These are phyloP conservation scores for Grapholita molesta DNA, from an alignment of 1,140 invertebrate species.

Conservation along the genomic window DNA sequence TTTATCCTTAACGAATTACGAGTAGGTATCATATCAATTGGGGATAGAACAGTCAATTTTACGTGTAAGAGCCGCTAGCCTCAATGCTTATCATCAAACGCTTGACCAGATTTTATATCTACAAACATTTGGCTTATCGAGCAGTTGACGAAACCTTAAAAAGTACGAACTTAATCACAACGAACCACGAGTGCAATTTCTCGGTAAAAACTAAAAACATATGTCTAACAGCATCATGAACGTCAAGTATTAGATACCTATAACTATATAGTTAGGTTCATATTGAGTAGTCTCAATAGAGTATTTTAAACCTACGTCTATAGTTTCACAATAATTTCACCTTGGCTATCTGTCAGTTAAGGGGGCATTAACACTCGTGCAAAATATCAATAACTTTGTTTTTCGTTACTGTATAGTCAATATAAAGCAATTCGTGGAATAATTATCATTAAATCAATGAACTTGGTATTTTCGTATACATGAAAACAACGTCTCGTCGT, in stretches of 20 bases:
- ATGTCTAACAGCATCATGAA: background rate
- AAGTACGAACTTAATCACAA: background rate
- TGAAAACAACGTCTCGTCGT: background rate
- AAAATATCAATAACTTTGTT: constrained; percentile 12
- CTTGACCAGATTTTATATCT: too few relatives aligned
- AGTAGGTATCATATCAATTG: too few relatives aligned
- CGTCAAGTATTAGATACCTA: background rate
- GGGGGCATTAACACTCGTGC: constrained; percentile 10
- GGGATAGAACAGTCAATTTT: too few relatives aligned
- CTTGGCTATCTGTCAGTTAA: background rate
- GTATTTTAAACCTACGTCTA: constrained; percentile 1
- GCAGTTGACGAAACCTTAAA: too few relatives aligned
- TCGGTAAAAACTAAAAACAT: background rate
- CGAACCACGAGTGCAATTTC: background rate
- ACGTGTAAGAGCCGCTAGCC: too few relatives aligned
- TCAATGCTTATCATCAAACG: too few relatives aligned
- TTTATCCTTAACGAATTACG: too few relatives aligned
- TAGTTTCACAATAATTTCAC: background rate
- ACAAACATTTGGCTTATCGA: too few relatives aligned
- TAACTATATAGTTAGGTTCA: too few relatives aligned
- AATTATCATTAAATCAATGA: background rate
- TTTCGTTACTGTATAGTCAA: background rate
- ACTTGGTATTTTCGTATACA: background rate
- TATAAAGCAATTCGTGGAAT: background rate
- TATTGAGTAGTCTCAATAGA: too few relatives aligned